Base-by-base conservation (phyloP, 2,888 invertebrate genomes). In the Tetropium fuscum region DNA sequence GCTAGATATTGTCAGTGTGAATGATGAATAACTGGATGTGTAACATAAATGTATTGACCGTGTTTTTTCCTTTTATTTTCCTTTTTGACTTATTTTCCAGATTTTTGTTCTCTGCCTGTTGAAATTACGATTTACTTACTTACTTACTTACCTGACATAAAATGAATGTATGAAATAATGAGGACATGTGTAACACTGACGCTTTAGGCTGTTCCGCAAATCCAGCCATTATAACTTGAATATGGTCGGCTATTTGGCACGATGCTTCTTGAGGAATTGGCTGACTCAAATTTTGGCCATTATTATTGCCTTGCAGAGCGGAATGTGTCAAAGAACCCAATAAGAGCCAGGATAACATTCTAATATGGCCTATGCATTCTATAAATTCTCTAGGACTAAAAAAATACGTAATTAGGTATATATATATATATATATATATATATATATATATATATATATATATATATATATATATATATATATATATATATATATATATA, bases 211-310 rank as follows among this genome's bases (percentile, higher is more conserved):
- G 95, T 78, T 98, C 98, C 22, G 97, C 95, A 85, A 98, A 99
- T 6, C 97, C 97, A 0, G 95, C 92, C 86, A 99, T 90, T 74
- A 99, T 97, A 10, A 93, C 92, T 87, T 98, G 96, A 68, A 99
- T 91, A 78, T 98, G 97, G 84, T 99, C 98, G 34, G 98, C 97
- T 77, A 99, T 93, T 82, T 97, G 95, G 76, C 95, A 95, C 44
- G 95, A 95, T 41, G 95, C 95, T 82, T 98, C 98, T 78, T 97
- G 92, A 2, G 98, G 97, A 67, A 99, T 91, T 0, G 98, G 97
- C 74, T 92, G 92, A 70, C 88, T 87, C 40, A 82, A 74, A n/a
- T 82, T 81, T 36, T 84, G 78, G 60, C 81, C 77, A 53, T 81
- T 76, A 58, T 78, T 80, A 6, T 75, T 74, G 59, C 86, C 85